These are phyloP conservation scores for Balanococcus diminutus DNA, from an alignment of 2,888 invertebrate species.

Conservation along the genomic window DNA sequence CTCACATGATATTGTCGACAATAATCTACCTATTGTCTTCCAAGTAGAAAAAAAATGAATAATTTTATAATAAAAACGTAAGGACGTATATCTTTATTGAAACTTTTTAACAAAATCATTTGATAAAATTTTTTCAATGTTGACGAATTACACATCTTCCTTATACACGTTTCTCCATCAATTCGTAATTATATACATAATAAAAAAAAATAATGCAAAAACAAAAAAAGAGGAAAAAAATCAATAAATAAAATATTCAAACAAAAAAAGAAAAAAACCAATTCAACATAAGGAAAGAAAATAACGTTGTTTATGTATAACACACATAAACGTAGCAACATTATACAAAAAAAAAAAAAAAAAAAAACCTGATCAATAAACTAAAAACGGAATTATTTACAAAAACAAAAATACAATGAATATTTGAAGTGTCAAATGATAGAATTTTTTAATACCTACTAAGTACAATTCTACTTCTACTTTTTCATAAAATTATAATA, in stretches of 20 bases:
- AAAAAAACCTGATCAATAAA: constrained; percentile 28
- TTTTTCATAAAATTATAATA: constrained; percentile 37
- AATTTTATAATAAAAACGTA: constrained; percentile 42
- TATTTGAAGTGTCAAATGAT: constrained; percentile 36
- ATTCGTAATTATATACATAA: constrained; percentile 34
- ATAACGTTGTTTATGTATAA: constrained; percentile 32
- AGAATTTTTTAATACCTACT: constrained; percentile 2
- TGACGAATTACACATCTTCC: constrained; percentile 35
- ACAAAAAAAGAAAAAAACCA: constrained; percentile 24
- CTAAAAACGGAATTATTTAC: constrained; percentile 38
- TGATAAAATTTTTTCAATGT: constrained; percentile 27
- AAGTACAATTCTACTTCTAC: constrained; percentile 12
- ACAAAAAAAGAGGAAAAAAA: constrained; percentile 26
- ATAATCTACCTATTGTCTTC: too few relatives aligned
- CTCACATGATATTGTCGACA: too few relatives aligned
- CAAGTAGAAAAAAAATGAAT: too few relatives aligned
- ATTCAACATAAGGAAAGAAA: constrained; percentile 33
- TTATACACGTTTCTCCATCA: constrained; percentile 9
- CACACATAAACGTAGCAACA: constrained; percentile 14
- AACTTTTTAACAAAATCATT: constrained; percentile 36
- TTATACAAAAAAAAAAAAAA: constrained; percentile 18
- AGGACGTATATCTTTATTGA: constrained; percentile 36
- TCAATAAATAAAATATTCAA: constrained; percentile 40
- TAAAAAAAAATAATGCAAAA: constrained; percentile 38
- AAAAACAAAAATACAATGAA: constrained; percentile 11